Evolutionary conservation across 2,888 invertebrate genomes (phyloP).

Genomic region (Andrena camellia): DNA sequence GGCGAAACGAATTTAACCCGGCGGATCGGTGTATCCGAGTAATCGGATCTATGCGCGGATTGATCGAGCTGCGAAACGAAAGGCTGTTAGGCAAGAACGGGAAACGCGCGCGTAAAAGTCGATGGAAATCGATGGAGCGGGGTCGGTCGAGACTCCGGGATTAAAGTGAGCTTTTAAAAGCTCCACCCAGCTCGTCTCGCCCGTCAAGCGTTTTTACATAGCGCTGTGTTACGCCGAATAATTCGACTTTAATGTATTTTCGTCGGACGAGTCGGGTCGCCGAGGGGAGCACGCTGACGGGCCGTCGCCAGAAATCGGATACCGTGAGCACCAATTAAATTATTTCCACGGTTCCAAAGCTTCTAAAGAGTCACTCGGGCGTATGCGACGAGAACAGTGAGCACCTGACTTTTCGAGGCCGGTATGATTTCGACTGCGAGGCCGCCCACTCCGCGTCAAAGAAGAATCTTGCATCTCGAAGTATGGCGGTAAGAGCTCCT

Average conservation of each 20-base stretch:
- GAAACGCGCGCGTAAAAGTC: slow-evolving; percentile 48
- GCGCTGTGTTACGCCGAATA: slow-evolving; percentile 41
- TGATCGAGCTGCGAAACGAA: slow-evolving; percentile 42
- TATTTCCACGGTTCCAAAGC: slow-evolving; percentile 27
- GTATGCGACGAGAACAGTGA: background rate
- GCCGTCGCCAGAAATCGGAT: slow-evolving; percentile 14
- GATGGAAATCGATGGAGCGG: slow-evolving; percentile 60
- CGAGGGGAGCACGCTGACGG: background rate
- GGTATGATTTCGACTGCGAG: background rate
- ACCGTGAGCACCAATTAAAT: slow-evolving; percentile 4
- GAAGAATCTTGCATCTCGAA: slow-evolving; percentile 1
- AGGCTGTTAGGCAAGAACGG: slow-evolving; percentile 37
- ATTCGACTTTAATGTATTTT: slow-evolving; percentile 47
- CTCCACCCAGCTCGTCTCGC: slow-evolving; percentile 34
- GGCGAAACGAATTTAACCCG: slow-evolving; percentile 47
- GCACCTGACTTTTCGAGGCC: background rate
- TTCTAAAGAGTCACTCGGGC: background rate
- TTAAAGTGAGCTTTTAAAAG: slow-evolving; percentile 66
- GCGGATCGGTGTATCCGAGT: slow-evolving; percentile 46
- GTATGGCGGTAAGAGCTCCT: slow-evolving; percentile 29
- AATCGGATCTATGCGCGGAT: slow-evolving; percentile 46
- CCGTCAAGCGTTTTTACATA: slow-evolving; percentile 50
- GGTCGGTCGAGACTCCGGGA: slow-evolving; percentile 50
- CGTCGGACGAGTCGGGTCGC: background rate
- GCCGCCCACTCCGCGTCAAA: slow-evolving; percentile 18